Evolutionary conservation across 2,888 invertebrate genomes (phyloP).

Genomic region (Limenitis arthemis): DNA sequence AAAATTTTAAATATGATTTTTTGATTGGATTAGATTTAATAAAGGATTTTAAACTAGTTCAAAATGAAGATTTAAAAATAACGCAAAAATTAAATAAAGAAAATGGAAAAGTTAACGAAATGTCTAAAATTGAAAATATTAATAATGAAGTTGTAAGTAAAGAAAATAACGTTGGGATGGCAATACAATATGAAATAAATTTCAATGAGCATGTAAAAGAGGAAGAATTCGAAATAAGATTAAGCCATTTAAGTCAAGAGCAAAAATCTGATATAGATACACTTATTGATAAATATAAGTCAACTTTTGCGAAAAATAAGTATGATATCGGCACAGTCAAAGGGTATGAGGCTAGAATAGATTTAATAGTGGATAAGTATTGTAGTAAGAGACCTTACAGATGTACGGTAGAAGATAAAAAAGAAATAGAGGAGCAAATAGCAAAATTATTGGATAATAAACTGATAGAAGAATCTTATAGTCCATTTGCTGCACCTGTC

Average conservation of each 20-base stretch:
- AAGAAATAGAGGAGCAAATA: conserved; percentile 18
- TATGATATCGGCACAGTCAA: conserved; percentile 15
- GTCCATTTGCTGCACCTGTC: conserved; percentile 27
- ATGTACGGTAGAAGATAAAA: conserved; percentile 14
- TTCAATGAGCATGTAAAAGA: conserved; percentile 14
- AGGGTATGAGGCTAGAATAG: conserved; percentile 11
- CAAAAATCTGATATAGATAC: conserved; percentile 6
- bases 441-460: no score
- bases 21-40: no score
- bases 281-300: conserved; percentile 4
- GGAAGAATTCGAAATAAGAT: conserved; percentile 6
- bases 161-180: no score
- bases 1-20: no score
- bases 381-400: conserved; percentile 18
- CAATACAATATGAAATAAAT: conserved; percentile 7
- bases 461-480: conserved; percentile 20
- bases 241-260: conserved; percentile 3
- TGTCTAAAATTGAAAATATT: conserved; percentile 3
- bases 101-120: conserved; percentile 1
- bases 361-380: conserved; percentile 16
- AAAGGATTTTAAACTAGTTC: no score
- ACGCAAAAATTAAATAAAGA: no score
- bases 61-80: no score
- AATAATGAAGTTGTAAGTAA: conserved; percentile 3
- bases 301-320: conserved; percentile 15